Evolutionary conservation across 1,140 invertebrate genomes (phyloP), one percentile per base, ranked within the genome.

Genomic region (Portunus trituberculatus): DNA sequence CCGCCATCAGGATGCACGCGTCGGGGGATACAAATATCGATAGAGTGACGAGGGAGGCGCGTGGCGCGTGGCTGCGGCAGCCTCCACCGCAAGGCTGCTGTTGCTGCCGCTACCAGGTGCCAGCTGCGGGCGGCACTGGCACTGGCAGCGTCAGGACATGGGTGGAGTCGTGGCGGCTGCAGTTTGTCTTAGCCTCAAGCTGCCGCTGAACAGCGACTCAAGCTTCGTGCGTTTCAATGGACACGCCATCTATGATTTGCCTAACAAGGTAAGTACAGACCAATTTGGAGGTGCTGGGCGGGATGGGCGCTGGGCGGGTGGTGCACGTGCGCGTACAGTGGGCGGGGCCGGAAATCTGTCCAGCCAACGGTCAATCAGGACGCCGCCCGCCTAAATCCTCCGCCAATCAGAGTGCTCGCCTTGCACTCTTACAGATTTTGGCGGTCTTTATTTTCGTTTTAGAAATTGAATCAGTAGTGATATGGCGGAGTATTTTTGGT

Each of bases 341-440:
- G 95, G 95, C 95, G 95, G 95, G 86, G 95, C 91, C 84, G 92
- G 93, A 96, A 96, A 96, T 96, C 95, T 96, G 95, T 94, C 95
- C 93, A 94, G 93, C 95, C 95, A 96, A 96, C 95, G 93, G 95
- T 96, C 95, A 96, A 96, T 96, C 95, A 96, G 95, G 93, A 96
- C 94, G 59, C 95, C 82, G 59, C 93, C 82, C 93, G 95, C 93
- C 93, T 93, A 96, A 96, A 96, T 96, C 95, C 95, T 96, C 95
- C 95, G 93, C 95, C 95, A 96, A 96, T 96, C 95, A 96, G 95
- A 89, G 89, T 84, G 95, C 93, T 67, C 91, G 93, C 95, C 93
- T 96, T 92, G 67, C 95, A 96, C 95, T 96, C 93, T 94, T 94
- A 94, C 95, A 96, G 95, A 96, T 96, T 96, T 96, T 96, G 95